Conservation (phyloP, 2,113 vertebrate species). For the Phaethornis superciliosus region DNA sequence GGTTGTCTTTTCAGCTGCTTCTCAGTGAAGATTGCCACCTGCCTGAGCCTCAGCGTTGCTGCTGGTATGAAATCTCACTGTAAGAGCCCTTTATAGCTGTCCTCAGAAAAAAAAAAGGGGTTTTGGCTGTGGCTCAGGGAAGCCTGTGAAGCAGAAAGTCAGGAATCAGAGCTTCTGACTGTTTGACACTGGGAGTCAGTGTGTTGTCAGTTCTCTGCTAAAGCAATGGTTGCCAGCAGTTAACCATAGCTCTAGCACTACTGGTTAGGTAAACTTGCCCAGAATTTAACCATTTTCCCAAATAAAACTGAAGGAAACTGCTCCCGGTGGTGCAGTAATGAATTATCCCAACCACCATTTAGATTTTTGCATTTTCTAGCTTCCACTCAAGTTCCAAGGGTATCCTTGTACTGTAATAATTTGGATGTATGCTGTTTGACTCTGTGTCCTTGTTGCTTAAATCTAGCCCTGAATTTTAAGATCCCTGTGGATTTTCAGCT, state of each 20-base stretch:
- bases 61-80: not conserved
- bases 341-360: not conserved
- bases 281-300: not conserved
- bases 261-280: not conserved
- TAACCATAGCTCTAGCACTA: not conserved
- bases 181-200: not conserved
- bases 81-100: not conserved
- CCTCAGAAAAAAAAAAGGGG: not conserved
- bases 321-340: not conserved
- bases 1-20: not conserved
- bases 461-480: not conserved
- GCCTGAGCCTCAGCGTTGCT: not conserved
- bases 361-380: not conserved
- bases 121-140: not conserved
- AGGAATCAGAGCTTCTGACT: not conserved
- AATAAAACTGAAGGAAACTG: not conserved
- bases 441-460: not conserved
- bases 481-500: not conserved
- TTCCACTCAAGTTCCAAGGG: not conserved
- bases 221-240: not conserved
- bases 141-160: not conserved
- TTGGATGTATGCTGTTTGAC: not conserved
- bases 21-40: not conserved
- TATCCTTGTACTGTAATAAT: not conserved
- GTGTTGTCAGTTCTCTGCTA: not conserved